Percentiles rank a stretch among this genome's conserved stretches.
Evolutionary conservation across 2,113 vertebrate genomes (phyloP).

Genomic region (Ciconia stormi): DNA sequence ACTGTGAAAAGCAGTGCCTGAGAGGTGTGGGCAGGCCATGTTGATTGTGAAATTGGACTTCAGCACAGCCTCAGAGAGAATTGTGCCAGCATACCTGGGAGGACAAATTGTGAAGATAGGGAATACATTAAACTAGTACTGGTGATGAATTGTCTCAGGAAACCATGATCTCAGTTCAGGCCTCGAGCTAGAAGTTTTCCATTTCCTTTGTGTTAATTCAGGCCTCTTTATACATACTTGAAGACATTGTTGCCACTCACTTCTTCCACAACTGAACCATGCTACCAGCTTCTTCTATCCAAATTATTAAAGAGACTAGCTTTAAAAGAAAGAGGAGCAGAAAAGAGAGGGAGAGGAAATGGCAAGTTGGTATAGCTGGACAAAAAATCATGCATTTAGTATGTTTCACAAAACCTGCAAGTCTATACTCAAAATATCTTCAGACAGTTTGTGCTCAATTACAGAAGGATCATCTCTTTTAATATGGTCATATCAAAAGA

Average conservation of each 20-base stretch:
- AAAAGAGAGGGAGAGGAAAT: not conserved
- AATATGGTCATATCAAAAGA: not conserved
- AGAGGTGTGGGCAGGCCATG: not conserved
- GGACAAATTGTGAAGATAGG: not conserved
- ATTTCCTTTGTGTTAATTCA: not conserved
- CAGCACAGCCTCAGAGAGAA: not conserved
- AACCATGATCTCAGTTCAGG: not conserved
- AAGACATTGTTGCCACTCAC: not conserved
- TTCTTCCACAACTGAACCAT: not conserved
- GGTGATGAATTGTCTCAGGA: not conserved
- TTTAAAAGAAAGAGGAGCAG: not conserved
- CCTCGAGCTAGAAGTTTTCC: not conserved
- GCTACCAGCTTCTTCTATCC: not conserved
- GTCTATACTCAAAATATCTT: not conserved
- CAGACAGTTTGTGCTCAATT: not conserved
- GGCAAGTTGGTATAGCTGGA: not conserved
- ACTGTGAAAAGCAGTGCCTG: not conserved
- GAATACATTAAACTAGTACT: not conserved
- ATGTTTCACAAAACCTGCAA: not conserved
- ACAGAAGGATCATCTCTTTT: not conserved
- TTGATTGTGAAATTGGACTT: not conserved
- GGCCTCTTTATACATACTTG: not conserved
- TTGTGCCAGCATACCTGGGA: not conserved
- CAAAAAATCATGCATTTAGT: not conserved
- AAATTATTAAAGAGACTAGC: not conserved